Evolutionary conservation across 2,888 invertebrate species (phyloP).

Genomic region (Diarsia mendica): DNA sequence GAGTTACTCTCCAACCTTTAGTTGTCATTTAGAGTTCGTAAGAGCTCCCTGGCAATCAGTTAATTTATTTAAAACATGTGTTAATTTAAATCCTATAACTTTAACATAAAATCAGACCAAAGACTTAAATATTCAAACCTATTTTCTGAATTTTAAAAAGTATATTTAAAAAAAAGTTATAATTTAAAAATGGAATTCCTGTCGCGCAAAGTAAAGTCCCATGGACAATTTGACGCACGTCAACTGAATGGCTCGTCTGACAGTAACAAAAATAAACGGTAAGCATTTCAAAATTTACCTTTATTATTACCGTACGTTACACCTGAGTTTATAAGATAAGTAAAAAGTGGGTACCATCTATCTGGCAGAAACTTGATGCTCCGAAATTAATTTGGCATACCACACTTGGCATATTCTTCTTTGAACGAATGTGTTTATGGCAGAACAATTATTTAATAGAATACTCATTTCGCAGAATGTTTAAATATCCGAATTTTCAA

Average conservation of each 20-base stretch:
- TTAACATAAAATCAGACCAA: background rate
- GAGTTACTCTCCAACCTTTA: constrained; percentile 76
- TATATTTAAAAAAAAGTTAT: constrained; percentile 64
- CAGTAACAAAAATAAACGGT: constrained; percentile 77
- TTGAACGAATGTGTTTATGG: too few relatives aligned
- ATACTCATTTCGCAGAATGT: too few relatives aligned
- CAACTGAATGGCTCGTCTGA: constrained; percentile 82
- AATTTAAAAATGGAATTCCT: constrained; percentile 83
- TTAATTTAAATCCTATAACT: constrained; percentile 35
- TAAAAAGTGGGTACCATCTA: too few relatives aligned
- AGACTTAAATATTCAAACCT: constrained; percentile 20
- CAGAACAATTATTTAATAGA: too few relatives aligned
- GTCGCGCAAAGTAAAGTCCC: constrained; percentile 82
- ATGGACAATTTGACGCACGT: constrained; percentile 80
- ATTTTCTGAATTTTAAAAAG: constrained; percentile 72
- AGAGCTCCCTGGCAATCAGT: constrained; percentile 71
- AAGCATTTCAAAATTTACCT: constrained; percentile 65
- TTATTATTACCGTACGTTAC: background rate
- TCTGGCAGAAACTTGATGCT: too few relatives aligned
- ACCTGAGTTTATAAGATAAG: constrained; percentile 8
- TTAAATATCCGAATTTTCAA: too few relatives aligned
- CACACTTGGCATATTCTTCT: too few relatives aligned
- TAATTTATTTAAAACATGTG: constrained; percentile 25
- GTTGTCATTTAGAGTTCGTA: constrained; percentile 82
- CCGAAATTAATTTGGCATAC: too few relatives aligned